Conservation (phyloP, 2,888 invertebrate species). For the Willowsia nigromaculata region DNA sequence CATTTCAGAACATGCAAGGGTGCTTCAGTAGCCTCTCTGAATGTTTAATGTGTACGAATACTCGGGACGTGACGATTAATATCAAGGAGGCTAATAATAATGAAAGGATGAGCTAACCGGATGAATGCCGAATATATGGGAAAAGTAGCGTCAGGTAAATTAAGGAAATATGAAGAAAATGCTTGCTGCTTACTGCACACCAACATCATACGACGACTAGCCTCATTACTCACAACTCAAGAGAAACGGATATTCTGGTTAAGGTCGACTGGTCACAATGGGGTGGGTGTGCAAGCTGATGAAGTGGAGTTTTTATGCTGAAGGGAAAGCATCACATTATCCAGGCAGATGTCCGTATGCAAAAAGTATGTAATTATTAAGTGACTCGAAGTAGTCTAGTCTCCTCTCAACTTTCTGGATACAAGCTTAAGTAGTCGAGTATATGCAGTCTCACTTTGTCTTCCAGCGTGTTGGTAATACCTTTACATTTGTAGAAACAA, state of each 20-base stretch:
- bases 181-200: not conserved
- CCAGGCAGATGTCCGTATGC: slow-evolving; percentile 25
- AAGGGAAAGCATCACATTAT: slow-evolving; percentile 18
- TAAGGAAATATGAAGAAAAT: slow-evolving; percentile 72
- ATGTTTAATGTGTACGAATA: no score
- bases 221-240: slow-evolving; percentile 35
- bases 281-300: slow-evolving; percentile 7
- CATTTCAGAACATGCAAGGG: not conserved
- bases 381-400: not conserved
- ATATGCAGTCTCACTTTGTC: not conserved
- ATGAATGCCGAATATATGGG: slow-evolving; percentile 68
- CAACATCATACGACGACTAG: not conserved
- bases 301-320: not conserved
- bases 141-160: slow-evolving; percentile 59
- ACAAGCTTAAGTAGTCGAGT: not conserved
- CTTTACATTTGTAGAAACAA: not conserved
- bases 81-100: slow-evolving; percentile 60
- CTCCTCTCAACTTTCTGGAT: not conserved
- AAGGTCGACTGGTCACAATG: slow-evolving; percentile 77
- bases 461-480: not conserved
- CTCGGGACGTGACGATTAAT: slow-evolving; percentile 56
- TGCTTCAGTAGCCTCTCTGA: no score
- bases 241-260: slow-evolving; percentile 75
- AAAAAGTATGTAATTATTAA: slow-evolving; percentile 44
- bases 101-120: slow-evolving; percentile 73